Evolutionary conservation across 2,888 invertebrate genomes (phyloP).

Genomic region (Cheilosia vernalis): DNA sequence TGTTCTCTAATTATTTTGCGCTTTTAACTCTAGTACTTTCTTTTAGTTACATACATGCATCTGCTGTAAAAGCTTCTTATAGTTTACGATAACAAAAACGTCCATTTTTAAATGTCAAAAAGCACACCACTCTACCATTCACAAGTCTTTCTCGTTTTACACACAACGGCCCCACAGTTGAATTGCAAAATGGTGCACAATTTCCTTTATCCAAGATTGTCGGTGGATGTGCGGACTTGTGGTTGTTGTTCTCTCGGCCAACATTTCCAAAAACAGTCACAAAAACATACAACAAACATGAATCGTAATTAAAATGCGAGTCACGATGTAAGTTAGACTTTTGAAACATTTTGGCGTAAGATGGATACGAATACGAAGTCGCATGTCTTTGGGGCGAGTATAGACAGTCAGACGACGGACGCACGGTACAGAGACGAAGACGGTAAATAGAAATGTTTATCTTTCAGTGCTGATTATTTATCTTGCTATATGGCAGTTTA

Average conservation of each 20-base stretch:
- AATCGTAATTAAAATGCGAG: conserved; percentile 66
- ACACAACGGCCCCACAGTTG: conserved; percentile 10
- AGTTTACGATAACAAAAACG: too few relatives aligned
- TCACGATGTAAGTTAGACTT: conserved; percentile 64
- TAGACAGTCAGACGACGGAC: conserved; percentile 27
- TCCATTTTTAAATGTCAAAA: too few relatives aligned
- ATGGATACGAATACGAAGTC: conserved; percentile 42
- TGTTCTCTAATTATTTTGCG: too few relatives aligned
- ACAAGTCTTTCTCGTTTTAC: not conserved
- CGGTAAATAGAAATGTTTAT: conserved; percentile 34
- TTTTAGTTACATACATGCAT: too few relatives aligned
- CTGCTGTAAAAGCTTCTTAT: too few relatives aligned
- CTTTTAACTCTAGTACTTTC: too few relatives aligned
- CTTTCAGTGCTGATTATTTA: conserved; percentile 57
- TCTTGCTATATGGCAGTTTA: conserved; percentile 65
- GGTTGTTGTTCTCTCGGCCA: conserved; percentile 21
- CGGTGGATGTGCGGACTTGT: not conserved
- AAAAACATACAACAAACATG: conserved; percentile 53
- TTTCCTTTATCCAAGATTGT: conserved; percentile 25
- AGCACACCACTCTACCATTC: not conserved
- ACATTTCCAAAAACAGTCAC: conserved; percentile 56
- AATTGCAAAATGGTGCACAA: conserved; percentile 18
- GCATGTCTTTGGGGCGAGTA: conserved; percentile 48
- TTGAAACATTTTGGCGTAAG: conserved; percentile 50
- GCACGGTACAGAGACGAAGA: conserved; percentile 2